These are phyloP conservation scores for Cryptophagus acutangulus DNA, from an alignment of 2,888 invertebrate species.

Conservation along the genomic window DNA sequence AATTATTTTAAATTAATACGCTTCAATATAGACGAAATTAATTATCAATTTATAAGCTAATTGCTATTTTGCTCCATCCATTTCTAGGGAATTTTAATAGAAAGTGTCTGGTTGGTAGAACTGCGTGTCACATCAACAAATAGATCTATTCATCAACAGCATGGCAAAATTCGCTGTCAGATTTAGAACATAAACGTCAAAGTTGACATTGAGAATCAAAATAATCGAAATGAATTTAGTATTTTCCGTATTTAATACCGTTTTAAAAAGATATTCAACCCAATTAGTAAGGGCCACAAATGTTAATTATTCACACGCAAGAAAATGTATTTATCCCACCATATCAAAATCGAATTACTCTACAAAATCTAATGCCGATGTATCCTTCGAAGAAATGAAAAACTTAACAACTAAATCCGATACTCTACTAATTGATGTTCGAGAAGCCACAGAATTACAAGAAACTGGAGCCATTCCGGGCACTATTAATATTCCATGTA, in stretches of 20 bases:
- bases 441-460: slow-evolving; percentile 66
- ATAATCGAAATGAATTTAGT: slow-evolving; percentile 16
- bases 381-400: slow-evolving; percentile 48
- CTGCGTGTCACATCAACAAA: too few relatives aligned
- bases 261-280: slow-evolving; percentile 17
- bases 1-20: too few relatives aligned
- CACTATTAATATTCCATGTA: slow-evolving; percentile 72
- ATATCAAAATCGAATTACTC: slow-evolving; percentile 3
- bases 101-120: too few relatives aligned
- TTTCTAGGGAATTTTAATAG: too few relatives aligned
- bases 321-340: not conserved
- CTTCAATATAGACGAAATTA: too few relatives aligned
- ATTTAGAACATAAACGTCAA: too few relatives aligned
- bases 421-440: slow-evolving; percentile 67
- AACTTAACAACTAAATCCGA: slow-evolving; percentile 47
- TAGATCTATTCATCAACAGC: too few relatives aligned
- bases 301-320: not conserved
- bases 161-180: too few relatives aligned
- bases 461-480: slow-evolving; percentile 68
- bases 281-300: slow-evolving; percentile 12
- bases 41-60: too few relatives aligned
- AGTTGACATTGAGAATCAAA: too few relatives aligned
- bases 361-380: slow-evolving; percentile 6
- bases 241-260: slow-evolving; percentile 18
- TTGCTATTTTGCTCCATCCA: too few relatives aligned